Evolutionary conservation across 2,797 vertebrate species (phyloP).

Genomic region (Falco rusticolus): DNA sequence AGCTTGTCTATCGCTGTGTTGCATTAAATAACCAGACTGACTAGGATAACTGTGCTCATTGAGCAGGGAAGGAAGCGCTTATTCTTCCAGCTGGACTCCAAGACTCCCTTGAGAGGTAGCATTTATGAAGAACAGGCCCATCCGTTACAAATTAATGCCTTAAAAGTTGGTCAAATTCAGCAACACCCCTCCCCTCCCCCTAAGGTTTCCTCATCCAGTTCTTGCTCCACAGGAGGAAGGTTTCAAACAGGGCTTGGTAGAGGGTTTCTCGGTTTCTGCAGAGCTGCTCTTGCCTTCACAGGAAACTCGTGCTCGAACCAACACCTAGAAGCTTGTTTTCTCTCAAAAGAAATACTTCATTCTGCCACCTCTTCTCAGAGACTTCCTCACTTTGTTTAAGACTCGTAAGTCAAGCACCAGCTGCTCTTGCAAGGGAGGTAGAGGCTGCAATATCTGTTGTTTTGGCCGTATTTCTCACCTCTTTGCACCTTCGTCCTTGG

Average conservation of each 20-base stretch:
- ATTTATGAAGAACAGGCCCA: neutral
- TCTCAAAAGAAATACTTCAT: slow-evolving; percentile 18
- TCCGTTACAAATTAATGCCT: slow-evolving; percentile 23
- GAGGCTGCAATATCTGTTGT: neutral
- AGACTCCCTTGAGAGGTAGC: neutral
- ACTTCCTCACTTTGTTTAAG: neutral
- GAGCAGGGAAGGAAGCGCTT: neutral
- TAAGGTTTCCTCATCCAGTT: neutral
- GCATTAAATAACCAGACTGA: neutral
- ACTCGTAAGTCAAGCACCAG: neutral
- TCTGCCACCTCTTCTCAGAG: neutral
- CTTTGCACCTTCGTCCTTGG: neutral
- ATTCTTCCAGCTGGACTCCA: slow-evolving; percentile 45
- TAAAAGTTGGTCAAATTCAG: slow-evolving; percentile 15
- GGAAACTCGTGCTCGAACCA: neutral
- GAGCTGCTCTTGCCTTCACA: neutral
- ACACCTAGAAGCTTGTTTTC: slow-evolving; percentile 37
- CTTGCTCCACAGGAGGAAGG: neutral
- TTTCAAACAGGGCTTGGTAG: neutral
- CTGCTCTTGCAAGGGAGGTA: neutral
- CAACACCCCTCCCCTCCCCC: neutral
- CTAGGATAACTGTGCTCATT: neutral
- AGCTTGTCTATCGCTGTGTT: neutral
- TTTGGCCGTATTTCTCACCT: neutral
- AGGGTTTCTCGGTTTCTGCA: neutral